These are phyloP conservation scores for Catharus bicknelli DNA, from an alignment of 2,113 vertebrate species.

Conservation along the genomic window DNA sequence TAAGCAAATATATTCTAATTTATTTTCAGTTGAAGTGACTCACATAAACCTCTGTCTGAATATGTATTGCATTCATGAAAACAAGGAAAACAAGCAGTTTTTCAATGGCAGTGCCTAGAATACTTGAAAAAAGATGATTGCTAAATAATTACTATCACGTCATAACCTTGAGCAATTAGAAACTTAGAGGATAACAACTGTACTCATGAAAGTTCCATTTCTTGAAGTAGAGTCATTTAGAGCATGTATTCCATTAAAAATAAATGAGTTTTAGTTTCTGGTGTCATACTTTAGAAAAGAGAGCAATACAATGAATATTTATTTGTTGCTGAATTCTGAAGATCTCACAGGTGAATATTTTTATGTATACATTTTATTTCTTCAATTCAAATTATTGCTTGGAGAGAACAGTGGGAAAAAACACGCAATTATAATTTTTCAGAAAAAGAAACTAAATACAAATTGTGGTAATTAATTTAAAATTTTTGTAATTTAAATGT, in stretches of 20 bases:
- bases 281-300: background rate
- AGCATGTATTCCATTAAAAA: background rate
- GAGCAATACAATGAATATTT: background rate
- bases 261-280: background rate
- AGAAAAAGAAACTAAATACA: background rate
- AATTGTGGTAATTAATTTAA: background rate
- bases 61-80: background rate
- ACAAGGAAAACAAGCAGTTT: background rate
- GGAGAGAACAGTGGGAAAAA: background rate
- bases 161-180: background rate
- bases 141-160: background rate
- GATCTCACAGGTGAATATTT: background rate
- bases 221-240: background rate
- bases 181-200: background rate
- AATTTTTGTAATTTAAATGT: background rate
- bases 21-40: background rate
- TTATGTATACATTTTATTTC: background rate
- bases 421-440: background rate
- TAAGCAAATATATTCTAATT: background rate
- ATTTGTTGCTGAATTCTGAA: background rate
- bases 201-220: background rate
- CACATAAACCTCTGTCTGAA: background rate
- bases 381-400: background rate
- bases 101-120: background rate
- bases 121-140: background rate